phyloP scores from a whole-genome alignment of 2,888 invertebrate species.

The Eustalomyia histrio region DNA sequence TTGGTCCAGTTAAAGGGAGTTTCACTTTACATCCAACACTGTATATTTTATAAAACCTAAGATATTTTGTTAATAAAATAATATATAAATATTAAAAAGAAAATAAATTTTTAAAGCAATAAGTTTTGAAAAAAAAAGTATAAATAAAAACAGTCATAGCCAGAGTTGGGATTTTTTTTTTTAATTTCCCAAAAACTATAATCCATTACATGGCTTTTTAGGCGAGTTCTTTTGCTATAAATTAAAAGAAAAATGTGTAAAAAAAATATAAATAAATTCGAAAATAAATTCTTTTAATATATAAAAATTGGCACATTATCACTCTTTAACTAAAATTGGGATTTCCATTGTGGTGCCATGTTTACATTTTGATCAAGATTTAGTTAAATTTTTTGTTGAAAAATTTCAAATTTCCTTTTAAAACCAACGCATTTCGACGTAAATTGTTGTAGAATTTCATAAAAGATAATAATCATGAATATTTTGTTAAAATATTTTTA shows the following conservation, averaged over 20 bases:
- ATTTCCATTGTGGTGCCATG: neutral
- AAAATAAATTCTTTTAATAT: neutral
- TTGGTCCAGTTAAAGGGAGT: neutral
- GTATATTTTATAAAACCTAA: neutral
- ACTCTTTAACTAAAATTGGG: neutral
- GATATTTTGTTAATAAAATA: neutral
- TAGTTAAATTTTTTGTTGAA: slow-evolving; percentile 39
- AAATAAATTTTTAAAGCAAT: neutral
- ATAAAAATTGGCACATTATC: neutral
- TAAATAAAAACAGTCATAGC: neutral
- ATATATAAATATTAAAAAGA: neutral
- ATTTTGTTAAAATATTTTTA: slow-evolving; percentile 65
- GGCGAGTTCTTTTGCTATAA: no score
- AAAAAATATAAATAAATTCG: neutral
- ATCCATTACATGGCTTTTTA: no score
- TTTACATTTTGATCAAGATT: neutral
- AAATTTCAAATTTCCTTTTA: slow-evolving; percentile 13
- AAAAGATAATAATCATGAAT: neutral
- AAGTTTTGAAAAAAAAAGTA: neutral
- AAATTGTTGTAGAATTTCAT: neutral
- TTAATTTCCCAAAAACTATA: neutral
- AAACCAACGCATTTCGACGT: slow-evolving; percentile 61
- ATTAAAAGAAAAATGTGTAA: no score
- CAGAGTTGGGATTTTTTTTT: neutral
- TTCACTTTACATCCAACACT: neutral